Evolutionary conservation across 2,888 invertebrate genomes (phyloP).

Genomic region (Mythimna albipuncta): DNA sequence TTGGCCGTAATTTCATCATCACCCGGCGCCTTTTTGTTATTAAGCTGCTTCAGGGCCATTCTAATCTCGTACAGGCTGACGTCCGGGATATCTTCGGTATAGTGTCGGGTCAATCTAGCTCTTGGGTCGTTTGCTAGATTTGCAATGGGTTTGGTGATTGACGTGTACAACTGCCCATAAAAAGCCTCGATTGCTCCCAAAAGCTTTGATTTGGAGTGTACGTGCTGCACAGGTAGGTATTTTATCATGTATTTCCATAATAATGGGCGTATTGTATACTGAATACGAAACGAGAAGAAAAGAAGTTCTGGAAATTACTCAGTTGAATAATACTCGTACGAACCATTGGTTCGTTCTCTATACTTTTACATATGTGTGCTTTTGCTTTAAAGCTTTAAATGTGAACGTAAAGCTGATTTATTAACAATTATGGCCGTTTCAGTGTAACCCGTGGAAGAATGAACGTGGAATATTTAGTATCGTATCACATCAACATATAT

Average conservation of each 20-base stretch:
- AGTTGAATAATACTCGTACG: neutral
- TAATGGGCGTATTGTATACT: neutral
- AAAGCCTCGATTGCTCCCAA: no score
- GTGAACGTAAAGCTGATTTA: slow-evolving; percentile 1
- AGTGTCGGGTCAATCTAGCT: no score
- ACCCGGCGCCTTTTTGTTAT: no score
- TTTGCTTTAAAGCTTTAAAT: neutral
- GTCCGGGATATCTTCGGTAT: no score
- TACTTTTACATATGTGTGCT: neutral
- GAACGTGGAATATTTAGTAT: slow-evolving; percentile 9
- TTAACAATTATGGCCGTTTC: slow-evolving; percentile 7
- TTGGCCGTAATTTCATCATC: no score
- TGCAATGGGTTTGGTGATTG: no score
- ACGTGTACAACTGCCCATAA: no score
- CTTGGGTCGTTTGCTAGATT: no score
- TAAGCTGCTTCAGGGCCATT: no score
- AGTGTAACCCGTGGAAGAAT: neutral
- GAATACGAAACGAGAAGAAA: slow-evolving; percentile 8
- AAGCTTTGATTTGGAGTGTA: no score
- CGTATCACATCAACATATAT: slow-evolving; percentile 1
- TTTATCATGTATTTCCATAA: slow-evolving; percentile 3
- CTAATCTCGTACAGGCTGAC: no score
- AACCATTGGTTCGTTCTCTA: neutral
- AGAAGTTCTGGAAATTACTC: neutral
- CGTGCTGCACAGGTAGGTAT: neutral